Percentiles rank a stretch among this genome's conserved stretches.
phyloP scores from a whole-genome alignment of 2,797 vertebrate species.

The Distichodus sexfasciatus region DNA sequence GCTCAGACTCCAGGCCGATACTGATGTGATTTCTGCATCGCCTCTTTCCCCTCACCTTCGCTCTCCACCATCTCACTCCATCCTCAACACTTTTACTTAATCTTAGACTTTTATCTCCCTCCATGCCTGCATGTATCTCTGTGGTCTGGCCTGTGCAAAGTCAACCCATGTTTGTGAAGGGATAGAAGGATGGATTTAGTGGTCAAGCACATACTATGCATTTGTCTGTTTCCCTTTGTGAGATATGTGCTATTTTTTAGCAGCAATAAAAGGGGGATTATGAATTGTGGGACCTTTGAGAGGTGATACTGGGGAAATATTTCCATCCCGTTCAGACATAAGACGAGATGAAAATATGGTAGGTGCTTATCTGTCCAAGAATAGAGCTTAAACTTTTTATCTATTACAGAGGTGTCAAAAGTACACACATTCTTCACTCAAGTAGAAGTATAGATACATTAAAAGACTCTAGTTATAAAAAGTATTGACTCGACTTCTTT shows the following conservation, averaged over 20 bases:
- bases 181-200: conserved; percentile 22
- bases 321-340: neutral
- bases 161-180: conserved; percentile 16
- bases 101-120: conserved; percentile 22
- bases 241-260: conserved; percentile 4
- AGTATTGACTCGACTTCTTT: too few relatives aligned
- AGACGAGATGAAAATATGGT: neutral
- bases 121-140: conserved; percentile 9
- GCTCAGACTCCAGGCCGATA: conserved; percentile 32
- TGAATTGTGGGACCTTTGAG: conserved; percentile 28
- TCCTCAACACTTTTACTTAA: conserved; percentile 31
- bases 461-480: too few relatives aligned
- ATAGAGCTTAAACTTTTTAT: too few relatives aligned
- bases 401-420: too few relatives aligned
- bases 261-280: conserved; percentile 27
- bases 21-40: conserved; percentile 30
- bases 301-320: conserved; percentile 25
- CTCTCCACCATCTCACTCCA: conserved; percentile 22
- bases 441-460: too few relatives aligned
- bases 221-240: conserved; percentile 10
- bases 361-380: neutral
- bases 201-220: neutral
- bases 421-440: too few relatives aligned
- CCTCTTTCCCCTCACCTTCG: conserved; percentile 13
- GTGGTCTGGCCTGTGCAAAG: conserved; percentile 22